These are phyloP conservation scores for Coelopa pilipes DNA, from an alignment of 2,888 invertebrate genomes.

Conservation along the genomic window DNA sequence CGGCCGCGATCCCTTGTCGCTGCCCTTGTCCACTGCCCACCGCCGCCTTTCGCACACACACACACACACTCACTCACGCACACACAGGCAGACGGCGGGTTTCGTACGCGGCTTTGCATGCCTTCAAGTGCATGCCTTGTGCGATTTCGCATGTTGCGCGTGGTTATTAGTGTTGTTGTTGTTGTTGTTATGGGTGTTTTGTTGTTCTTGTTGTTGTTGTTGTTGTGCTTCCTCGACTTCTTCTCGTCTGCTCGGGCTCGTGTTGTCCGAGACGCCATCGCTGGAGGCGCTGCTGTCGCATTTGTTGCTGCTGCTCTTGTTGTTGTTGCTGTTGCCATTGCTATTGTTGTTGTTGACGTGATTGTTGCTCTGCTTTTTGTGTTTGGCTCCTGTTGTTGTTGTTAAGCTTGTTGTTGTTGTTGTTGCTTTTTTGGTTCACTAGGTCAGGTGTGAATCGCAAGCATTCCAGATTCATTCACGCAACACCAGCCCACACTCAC, in stretches of 20 bases:
- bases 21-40: not conserved
- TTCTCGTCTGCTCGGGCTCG: too few relatives aligned
- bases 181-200: too few relatives aligned
- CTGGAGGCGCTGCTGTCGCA: slow-evolving; percentile 34
- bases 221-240: too few relatives aligned
- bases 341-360: not conserved
- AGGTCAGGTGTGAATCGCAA: slow-evolving; percentile 36
- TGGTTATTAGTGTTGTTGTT: not conserved
- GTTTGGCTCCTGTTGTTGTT: slow-evolving; percentile 12
- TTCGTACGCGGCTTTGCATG: not conserved
- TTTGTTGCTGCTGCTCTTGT: slow-evolving; percentile 19
- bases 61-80: too few relatives aligned
- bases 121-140: slow-evolving; percentile 39
- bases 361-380: slow-evolving; percentile 24
- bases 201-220: too few relatives aligned
- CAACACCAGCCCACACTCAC: slow-evolving; percentile 11
- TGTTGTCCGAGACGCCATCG: slow-evolving; percentile 22
- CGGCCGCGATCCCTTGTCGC: not conserved
- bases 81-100: not conserved
- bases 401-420: slow-evolving; percentile 15
- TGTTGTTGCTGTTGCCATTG: slow-evolving; percentile 28
- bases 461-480: slow-evolving; percentile 13
- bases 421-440: slow-evolving; percentile 35
- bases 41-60: too few relatives aligned
- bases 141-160: slow-evolving; percentile 37